Base-by-base conservation (phyloP, 2,888 invertebrate species). In the Pheosia tremula region DNA sequence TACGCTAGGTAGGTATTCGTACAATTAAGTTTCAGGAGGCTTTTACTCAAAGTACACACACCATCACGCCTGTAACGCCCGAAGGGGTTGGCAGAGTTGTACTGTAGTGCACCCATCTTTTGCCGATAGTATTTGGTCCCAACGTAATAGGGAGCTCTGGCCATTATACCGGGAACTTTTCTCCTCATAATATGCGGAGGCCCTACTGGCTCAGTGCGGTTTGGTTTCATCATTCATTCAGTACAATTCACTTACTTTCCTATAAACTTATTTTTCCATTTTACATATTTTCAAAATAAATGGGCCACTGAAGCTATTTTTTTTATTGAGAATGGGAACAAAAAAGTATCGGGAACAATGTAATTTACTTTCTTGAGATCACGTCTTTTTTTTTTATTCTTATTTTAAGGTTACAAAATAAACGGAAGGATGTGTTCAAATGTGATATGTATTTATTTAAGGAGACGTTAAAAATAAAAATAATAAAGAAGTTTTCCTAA, bases 361-460 rank as follows among this genome's bases (percentile, higher is more conserved):
- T 59, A 47, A 57, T 13, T 69, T 61, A 58, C 49, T 66, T 68
- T 60, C 56, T 47, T 57, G 53, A 58, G 50, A 50, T 53, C 62
- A 59, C 59, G 24, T 24, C 1, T 24, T 24, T 50, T 57, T 70
- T 66, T 64, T 66, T 63, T 59, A 68, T 57, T 67, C 75, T 84
- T 81, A 77, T 71, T 77, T 84, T 84, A 84, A 82, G 72, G 75
- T 83, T 84, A 86, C 79, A 85, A 87, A 85, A 84, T 80, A 75
- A 81, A 82, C 79, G 82, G 86, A 90, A 87, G 87, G 85, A 91
- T 93, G 92, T 93, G 93, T 93, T 93, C 93, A 93, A 90, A 89
- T 93, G 93, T 93, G 93, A 93, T 93, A 93, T 81, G 85, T 89
- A 89, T 89, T 89, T 91, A 86, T 88, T 89, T 91, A 91, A 90